Conservation (phyloP, 2,797 vertebrate genomes). For the Etheostoma perlongum region DNA sequence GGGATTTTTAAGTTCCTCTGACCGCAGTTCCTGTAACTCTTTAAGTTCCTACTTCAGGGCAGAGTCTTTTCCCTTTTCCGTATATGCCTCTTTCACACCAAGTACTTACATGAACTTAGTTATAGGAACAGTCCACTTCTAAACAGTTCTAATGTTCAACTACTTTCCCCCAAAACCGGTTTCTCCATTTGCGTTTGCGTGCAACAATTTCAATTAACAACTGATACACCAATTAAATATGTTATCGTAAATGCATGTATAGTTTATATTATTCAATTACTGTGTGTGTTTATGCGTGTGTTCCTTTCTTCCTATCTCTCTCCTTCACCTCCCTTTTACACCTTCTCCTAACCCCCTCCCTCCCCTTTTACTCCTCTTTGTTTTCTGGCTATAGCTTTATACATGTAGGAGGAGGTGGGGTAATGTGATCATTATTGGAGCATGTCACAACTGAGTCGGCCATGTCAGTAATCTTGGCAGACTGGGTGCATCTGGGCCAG, state of each 20-base stretch:
- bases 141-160: no score
- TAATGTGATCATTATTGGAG: slow-evolving; percentile 48
- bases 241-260: slow-evolving; percentile 9
- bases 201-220: slow-evolving; percentile 21
- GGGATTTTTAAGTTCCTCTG: no score
- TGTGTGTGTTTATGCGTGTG: not conserved
- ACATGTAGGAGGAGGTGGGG: not conserved
- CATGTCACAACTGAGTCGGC: slow-evolving; percentile 42
- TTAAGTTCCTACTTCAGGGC: no score
- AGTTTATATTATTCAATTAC: slow-evolving; percentile 20
- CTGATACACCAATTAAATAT: slow-evolving; percentile 17
- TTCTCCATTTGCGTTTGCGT: not conserved
- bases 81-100: no score
- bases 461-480: slow-evolving; percentile 56
- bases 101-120: no score
- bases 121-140: no score
- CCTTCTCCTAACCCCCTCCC: not conserved
- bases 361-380: not conserved
- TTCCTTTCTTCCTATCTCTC: not conserved
- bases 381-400: slow-evolving; percentile 20
- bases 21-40: no score
- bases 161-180: no score
- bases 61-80: no score
- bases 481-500: slow-evolving; percentile 46
- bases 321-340: slow-evolving; percentile 21